Evolutionary conservation across 2,797 vertebrate genomes (phyloP), one percentile per base, ranked within the genome.

Genomic region (Chanos chanos): DNA sequence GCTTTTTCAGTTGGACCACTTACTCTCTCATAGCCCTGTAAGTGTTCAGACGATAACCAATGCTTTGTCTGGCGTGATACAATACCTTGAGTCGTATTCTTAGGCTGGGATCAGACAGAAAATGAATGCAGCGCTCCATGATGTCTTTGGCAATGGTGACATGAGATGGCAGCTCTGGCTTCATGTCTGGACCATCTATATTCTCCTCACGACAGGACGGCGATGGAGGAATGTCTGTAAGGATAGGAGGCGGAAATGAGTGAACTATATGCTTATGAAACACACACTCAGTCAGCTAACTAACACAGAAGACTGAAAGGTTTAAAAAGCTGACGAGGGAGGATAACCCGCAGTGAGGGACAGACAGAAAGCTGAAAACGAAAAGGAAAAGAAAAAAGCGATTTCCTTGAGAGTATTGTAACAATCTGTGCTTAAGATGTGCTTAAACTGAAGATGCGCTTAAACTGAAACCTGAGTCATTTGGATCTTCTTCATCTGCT

Each of bases 111-210:
- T 94, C 82, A 0, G 95, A 93, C 57, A 95, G 77, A 70, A 99
- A 78, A 77, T 98, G 94, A 69, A 91, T 68, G 72, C 94, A 96
- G 67, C 94, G 90, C 74, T 95, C 93, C 89, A 91, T 92, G 45
- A 97, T 89, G 0, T 90, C 92, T 59, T 83, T 92, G 62, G 92
- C 79, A 51, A 94, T 84, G n/a, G 79, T 83, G 59, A 93, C 81
- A 5, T 95, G 92, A 60, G 79, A 45, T 0, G 94, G 92, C 71
- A 94, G 75, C 0, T 82, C 83, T 4, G 74, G 44, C 50, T 92
- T 91, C 68, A 82, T 79, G 28, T 86, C 83, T 4, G 79, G 79
- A 59, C 52, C 70, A 1, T 75, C 75, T 0, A 87, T 83, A 0
- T 41, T 40, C 58, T 87, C 59, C 0, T 72, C 65, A 52, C 43